phyloP scores from a whole-genome alignment of 2,113 vertebrate genomes.

The Piliocolobus tephrosceles region DNA sequence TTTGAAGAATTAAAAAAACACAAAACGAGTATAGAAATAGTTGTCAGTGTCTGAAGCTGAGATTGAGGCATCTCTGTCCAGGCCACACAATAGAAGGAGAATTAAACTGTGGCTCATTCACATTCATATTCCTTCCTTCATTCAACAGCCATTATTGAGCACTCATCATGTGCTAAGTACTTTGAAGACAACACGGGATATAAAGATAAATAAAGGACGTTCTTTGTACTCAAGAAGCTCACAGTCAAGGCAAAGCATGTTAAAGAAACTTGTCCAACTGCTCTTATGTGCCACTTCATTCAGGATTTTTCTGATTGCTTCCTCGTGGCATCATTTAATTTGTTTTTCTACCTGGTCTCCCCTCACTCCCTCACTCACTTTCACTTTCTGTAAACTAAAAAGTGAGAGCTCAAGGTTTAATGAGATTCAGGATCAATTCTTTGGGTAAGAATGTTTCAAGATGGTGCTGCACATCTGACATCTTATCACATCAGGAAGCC shows the following conservation, averaged over 20 bases:
- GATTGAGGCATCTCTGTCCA: neutral
- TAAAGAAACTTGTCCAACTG: neutral
- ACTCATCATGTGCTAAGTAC: neutral
- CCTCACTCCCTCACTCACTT: neutral
- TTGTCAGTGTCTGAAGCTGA: neutral
- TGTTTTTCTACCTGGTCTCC: neutral
- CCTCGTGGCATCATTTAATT: neutral
- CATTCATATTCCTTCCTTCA: neutral
- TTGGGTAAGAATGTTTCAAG: neutral
- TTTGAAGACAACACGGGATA: neutral
- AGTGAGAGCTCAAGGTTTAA: neutral
- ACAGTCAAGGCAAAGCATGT: neutral
- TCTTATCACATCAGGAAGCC: neutral
- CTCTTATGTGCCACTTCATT: neutral
- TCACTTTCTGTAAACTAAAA: neutral
- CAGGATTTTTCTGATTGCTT: neutral
- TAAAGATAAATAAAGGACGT: neutral
- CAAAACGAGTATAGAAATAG: neutral
- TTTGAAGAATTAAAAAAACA: neutral
- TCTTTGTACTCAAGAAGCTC: neutral
- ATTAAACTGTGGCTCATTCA: neutral
- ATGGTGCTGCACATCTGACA: neutral
- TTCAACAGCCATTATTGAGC: neutral
- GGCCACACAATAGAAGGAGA: neutral
- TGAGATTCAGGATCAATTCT: neutral